These are phyloP conservation scores for Astropecten irregularis DNA, from an alignment of 53 echinoderm and acorn worm genomes.

Conservation along the genomic window DNA sequence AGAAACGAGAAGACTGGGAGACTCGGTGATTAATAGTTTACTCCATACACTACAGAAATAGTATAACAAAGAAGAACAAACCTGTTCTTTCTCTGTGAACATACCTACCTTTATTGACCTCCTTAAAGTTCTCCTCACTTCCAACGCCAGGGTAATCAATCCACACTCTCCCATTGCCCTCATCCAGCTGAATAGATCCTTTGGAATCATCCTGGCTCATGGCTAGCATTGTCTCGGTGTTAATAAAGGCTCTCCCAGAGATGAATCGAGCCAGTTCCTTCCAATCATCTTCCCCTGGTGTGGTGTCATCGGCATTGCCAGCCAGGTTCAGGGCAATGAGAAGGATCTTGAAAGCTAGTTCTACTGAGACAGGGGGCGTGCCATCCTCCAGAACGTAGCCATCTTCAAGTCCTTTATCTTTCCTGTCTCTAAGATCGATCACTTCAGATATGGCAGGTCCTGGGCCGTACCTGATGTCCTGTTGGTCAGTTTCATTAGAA, in stretches of 20 bases:
- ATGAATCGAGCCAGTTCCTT: constrained; percentile 44
- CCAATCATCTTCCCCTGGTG: constrained; percentile 63
- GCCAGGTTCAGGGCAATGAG: constrained; percentile 25
- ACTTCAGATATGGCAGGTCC: constrained; percentile 76
- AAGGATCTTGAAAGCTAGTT: constrained; percentile 69
- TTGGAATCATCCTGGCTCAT: constrained; percentile 71
- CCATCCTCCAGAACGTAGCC: constrained; percentile 78
- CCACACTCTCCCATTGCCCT: constrained; percentile 68
- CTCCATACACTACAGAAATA: too few species aligned
- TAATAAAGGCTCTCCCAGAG: constrained; percentile 67
- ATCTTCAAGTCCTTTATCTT: constrained; percentile 54
- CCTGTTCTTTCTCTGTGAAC: not conserved
- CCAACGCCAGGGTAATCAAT: constrained; percentile 72
- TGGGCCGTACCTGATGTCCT: constrained; percentile 33
- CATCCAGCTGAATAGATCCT: constrained; percentile 59
- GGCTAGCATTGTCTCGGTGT: constrained; percentile 71
- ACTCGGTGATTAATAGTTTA: too few species aligned
- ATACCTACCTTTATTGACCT: constrained; percentile 30
- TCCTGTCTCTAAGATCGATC: constrained; percentile 68
- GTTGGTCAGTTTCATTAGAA: not conserved
- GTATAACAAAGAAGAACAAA: not conserved
- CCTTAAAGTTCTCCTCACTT: constrained; percentile 53
- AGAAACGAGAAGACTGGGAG: too few species aligned
- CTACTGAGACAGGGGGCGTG: constrained; percentile 69
- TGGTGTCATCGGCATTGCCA: constrained; percentile 5